Conservation (phyloP, 2,888 invertebrate species). For the Cephus rjabovi region DNA sequence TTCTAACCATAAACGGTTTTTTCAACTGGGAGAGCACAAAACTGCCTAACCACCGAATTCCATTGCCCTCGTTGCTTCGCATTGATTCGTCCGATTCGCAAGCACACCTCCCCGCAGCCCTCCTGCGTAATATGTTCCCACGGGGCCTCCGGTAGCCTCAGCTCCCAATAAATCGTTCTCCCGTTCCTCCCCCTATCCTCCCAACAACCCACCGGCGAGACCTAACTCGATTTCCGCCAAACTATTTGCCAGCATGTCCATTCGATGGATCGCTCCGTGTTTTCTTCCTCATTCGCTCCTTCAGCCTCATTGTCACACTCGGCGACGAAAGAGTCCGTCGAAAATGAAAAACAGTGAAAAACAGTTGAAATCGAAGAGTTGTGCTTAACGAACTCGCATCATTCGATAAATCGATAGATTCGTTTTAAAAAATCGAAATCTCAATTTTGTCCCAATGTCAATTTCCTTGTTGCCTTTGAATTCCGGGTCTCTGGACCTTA, state of each 20-base stretch:
- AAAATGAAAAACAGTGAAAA: too few species aligned
- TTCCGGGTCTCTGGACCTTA: too few species aligned
- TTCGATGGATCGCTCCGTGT: conserved; percentile 59
- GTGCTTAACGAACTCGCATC: too few species aligned
- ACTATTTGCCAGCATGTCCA: conserved; percentile 58
- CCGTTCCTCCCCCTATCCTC: not conserved
- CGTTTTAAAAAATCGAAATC: too few species aligned
- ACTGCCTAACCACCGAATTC: conserved; percentile 60
- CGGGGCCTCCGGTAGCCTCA: too few species aligned
- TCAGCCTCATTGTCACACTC: not conserved
- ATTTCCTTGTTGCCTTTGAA: too few species aligned
- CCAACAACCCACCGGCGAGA: not conserved
- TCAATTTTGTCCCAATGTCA: too few species aligned
- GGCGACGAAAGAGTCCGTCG: not conserved
- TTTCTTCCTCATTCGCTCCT: conserved; percentile 45
- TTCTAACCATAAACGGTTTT: conserved; percentile 66
- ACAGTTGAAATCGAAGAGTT: too few species aligned
- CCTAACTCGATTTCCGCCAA: conserved; percentile 52
- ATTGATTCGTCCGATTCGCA: conserved; percentile 48
- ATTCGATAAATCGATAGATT: too few species aligned
- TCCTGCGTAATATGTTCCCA: not conserved
- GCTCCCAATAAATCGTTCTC: not conserved
- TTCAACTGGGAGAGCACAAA: conserved; percentile 66
- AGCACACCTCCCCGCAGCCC: not conserved
- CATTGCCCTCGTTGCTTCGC: conserved; percentile 46